These are phyloP conservation scores for Mycalesis mineus DNA, from an alignment of 2,888 invertebrate genomes.

Conservation along the genomic window DNA sequence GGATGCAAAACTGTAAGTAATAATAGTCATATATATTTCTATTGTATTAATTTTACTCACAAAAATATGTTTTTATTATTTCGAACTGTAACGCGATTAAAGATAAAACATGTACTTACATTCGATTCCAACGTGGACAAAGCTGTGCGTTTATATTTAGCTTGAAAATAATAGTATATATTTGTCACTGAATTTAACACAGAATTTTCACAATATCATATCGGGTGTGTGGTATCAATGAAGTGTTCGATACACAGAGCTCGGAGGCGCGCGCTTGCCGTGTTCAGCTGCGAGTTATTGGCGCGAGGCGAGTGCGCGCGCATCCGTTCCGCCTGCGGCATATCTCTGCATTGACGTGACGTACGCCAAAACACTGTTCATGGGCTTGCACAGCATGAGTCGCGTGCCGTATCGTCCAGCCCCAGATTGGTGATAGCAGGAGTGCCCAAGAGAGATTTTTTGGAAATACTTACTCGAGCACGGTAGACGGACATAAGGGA, in stretches of 20 bases:
- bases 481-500: no score
- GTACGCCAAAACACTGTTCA: slow-evolving; percentile 12
- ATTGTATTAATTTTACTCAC: no score
- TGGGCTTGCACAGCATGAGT: neutral
- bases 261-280: slow-evolving; percentile 53
- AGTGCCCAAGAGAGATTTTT: no score
- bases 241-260: slow-evolving; percentile 46
- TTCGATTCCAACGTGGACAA: neutral
- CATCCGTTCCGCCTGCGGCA: slow-evolving; percentile 50
- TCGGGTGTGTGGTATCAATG: slow-evolving; percentile 44
- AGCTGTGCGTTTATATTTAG: neutral
- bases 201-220: slow-evolving; percentile 35
- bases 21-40: no score
- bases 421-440: no score
- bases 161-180: neutral
- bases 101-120: neutral
- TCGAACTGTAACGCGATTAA: neutral
- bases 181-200: slow-evolving; percentile 23
- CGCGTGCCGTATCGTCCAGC: no score
- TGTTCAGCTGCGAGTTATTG: slow-evolving; percentile 50
- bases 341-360: slow-evolving; percentile 40
- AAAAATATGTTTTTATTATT: no score
- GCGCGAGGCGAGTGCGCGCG: slow-evolving; percentile 35
- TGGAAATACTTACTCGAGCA: no score
- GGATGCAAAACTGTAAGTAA: no score